Base-by-base conservation (phyloP, 2,888 invertebrate species). In the Cheilosia grossa region DNA sequence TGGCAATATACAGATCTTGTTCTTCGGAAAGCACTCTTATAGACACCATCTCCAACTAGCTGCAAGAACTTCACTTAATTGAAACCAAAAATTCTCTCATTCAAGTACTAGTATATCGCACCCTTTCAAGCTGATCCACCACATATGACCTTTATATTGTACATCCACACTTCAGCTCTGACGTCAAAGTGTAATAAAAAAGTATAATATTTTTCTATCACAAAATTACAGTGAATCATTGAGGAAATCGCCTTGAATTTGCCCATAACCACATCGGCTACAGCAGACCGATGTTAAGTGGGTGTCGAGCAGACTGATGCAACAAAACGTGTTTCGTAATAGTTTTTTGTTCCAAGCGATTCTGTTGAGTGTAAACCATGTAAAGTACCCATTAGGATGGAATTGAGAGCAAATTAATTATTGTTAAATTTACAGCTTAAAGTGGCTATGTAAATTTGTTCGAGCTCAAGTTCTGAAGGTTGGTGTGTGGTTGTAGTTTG, bases 311-410 rank as follows among this genome's bases (percentile, higher is more conserved):
- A 19, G 15, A 61, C 19, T 63, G 54, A 78, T 53, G 51, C 70
- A 78, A 78, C 54, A 70, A 61, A 80, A 80, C 73, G 33, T 33
- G 74, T 67, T 80, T 58, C 40, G 67, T 15, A 70, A 49, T 40
- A 59, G 40, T 70, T 70, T 70, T 72, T 37, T 13, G 33, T 37
- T 37, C 21, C 51, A 40, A 70, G 51, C 51, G 15, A 59, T 59
- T 70, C 49, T 24, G 49, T 44, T 61, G 27, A 59, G 59, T 72
- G 59, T 19, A 15, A 59, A 51, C 7, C 27, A 51, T 27, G 40
- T 51, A 2, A 61, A 61, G 72, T 72, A 42, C 2, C 19, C 42
- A 61, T 61, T 61, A 72, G 51, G 6, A 24, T 9, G 15, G 61
- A 59, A 42, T 72, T 51, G 61, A 72, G 42, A 61, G 37, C 51